Evolutionary conservation across 2,113 vertebrate species (phyloP), one percentile per base, ranked within the genome.

Genomic region (Chitala chitala): DNA sequence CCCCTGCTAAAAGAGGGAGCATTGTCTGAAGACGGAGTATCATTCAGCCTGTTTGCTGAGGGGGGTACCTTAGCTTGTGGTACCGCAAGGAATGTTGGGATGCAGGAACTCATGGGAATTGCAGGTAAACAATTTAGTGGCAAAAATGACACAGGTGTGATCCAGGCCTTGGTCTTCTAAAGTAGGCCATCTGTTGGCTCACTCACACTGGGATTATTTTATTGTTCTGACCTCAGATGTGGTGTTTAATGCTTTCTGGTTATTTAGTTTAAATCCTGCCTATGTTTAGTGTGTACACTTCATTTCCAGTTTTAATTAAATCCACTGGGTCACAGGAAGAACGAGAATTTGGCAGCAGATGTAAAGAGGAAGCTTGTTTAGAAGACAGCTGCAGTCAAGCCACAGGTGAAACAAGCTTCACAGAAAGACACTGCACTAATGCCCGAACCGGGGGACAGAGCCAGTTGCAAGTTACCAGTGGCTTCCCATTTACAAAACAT

Each of bases 231-330:
- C n/a, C 38, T 61, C 15, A 61, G 58, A 61, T 33, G 3, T 20
- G 12, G 24, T 61, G 58, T n/a, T n/a, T n/a, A 38, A 61, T 31
- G 26, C 58, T 38, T 29, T 29, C 17, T 29, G 58, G 15, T 6
- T 12, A 1, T 29, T 61, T 33, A 36, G 31, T 61, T 61, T 61
- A 6, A 2, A 36, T 36, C 20, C 31, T 61, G 58, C 58, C 38
- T 61, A 29, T 61, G 31, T 8, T 38, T 36, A 17, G 31, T 15
- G 15, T 61, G 33, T 61, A 17, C 58, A n/a, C 58, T 38, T 61
- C 58, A 61, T 61, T 61, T 61, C 58, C 58, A 61, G 38, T 13
- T 61, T 61, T 61, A 61, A 61, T 61, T 61, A 61, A 61, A 61
- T 61, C 58, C 29, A 17, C 58, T 20, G 29, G 26, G 58, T 61